Evolutionary conservation across 2,888 invertebrate species (phyloP).

Genomic region (Hydriomena furcata): DNA sequence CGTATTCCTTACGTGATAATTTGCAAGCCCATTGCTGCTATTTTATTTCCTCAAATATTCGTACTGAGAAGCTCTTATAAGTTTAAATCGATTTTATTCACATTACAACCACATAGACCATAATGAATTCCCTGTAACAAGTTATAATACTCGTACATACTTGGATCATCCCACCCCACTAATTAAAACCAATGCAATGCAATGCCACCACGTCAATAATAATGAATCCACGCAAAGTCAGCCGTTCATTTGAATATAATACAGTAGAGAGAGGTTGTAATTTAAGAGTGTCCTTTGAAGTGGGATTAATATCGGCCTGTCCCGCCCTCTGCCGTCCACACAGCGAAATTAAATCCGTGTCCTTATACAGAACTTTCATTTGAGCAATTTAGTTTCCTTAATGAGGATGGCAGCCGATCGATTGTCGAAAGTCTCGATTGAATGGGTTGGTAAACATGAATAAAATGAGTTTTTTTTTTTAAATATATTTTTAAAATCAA

Average conservation of each 20-base stretch:
- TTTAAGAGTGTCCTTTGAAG: slow-evolving; percentile 75
- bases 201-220: slow-evolving; percentile 40
- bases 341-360: slow-evolving; percentile 71
- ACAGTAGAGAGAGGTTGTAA: slow-evolving; percentile 58
- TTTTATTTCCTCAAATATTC: too few relatives aligned
- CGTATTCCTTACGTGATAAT: too few relatives aligned
- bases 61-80: too few relatives aligned
- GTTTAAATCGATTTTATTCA: background rate
- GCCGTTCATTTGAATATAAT: slow-evolving; percentile 54
- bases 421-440: slow-evolving; percentile 18
- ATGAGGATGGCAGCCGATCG: slow-evolving; percentile 46
- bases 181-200: slow-evolving; percentile 39
- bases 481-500: too few relatives aligned
- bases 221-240: slow-evolving; percentile 51
- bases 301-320: slow-evolving; percentile 67
- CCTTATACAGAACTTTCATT: slow-evolving; percentile 68
- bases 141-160: too few relatives aligned
- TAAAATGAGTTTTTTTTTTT: too few relatives aligned
- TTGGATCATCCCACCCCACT: slow-evolving; percentile 31
- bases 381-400: slow-evolving; percentile 59
- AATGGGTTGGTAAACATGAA: slow-evolving; percentile 13
- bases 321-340: slow-evolving; percentile 50
- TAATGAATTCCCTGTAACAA: slow-evolving; percentile 2
- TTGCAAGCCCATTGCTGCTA: too few relatives aligned
- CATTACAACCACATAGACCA: background rate